A percentile compares a stretch with the other conserved stretches of the same genome.
phyloP scores from a whole-genome alignment of 1,140 invertebrate genomes.

The Frieseomelitta varia region DNA sequence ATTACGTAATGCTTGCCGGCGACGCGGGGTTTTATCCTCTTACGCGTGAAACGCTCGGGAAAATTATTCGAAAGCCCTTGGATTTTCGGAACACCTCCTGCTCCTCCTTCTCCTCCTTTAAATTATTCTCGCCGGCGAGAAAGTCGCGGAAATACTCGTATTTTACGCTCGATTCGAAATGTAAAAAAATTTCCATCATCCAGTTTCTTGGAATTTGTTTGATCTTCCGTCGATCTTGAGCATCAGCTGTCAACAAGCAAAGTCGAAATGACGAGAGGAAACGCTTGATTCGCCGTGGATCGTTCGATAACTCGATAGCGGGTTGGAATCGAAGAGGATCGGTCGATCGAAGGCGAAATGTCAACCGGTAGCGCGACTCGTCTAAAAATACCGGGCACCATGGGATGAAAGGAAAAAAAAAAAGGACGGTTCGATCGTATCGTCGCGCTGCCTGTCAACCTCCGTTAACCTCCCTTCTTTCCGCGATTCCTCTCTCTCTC shows the following conservation, averaged over 20 bases:
- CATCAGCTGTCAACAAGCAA: no score
- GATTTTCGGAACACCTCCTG: background rate
- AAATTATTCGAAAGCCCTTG: conserved; percentile 43
- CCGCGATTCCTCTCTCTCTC: conserved; percentile 31
- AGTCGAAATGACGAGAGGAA: no score
- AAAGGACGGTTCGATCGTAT: conserved; percentile 60
- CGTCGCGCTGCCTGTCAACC: conserved; percentile 59
- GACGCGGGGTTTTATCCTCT: conserved; percentile 42
- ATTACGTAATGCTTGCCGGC: conserved; percentile 50
- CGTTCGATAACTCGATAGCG: background rate
- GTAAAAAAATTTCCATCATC: no score
- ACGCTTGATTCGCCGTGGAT: no score
- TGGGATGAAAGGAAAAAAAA: conserved; percentile 42
- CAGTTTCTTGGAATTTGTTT: no score
- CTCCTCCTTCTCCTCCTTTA: no score
- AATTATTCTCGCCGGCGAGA: background rate
- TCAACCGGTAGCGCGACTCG: conserved; percentile 19
- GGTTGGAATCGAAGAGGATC: background rate
- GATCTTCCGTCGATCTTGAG: no score
- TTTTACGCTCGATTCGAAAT: no score
- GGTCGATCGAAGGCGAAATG: conserved; percentile 23
- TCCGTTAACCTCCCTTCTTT: conserved; percentile 63
- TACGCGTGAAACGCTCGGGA: conserved; percentile 8
- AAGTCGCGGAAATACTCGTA: background rate
- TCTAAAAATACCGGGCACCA: conserved; percentile 47